These are phyloP conservation scores for Onychostruthus taczanowskii DNA, from an alignment of 2,113 vertebrate species.

Conservation along the genomic window DNA sequence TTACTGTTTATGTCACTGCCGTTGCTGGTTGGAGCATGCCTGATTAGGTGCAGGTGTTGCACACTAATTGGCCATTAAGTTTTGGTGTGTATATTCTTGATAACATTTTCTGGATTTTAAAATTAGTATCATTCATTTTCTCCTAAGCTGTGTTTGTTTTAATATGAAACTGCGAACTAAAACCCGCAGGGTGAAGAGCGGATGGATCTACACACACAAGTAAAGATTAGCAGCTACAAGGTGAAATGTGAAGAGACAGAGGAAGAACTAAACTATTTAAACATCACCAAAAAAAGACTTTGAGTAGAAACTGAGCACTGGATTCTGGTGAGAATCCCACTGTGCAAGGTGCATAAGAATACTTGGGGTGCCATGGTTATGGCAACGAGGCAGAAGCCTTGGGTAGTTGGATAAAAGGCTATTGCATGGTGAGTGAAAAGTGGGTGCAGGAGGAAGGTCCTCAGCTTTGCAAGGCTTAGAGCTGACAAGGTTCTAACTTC, in stretches of 20 bases:
- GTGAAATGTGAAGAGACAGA: background rate
- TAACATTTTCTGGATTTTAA: background rate
- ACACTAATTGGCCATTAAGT: background rate
- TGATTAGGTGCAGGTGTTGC: constrained; percentile 24
- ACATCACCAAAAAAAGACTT: background rate
- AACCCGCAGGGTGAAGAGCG: background rate
- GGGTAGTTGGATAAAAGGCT: background rate
- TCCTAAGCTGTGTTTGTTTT: background rate
- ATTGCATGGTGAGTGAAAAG: background rate
- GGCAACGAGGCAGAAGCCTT: rapidly evolving
- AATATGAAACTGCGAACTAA: background rate
- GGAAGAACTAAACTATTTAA: background rate
- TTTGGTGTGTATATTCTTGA: background rate
- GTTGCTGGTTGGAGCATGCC: background rate
- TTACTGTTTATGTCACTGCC: background rate
- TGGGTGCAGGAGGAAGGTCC: background rate
- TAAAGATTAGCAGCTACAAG: background rate
- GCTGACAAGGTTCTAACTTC: rapidly evolving
- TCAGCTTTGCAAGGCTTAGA: background rate
- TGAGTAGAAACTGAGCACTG: background rate
- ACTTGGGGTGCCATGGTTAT: background rate
- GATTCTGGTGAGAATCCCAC: background rate
- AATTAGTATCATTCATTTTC: background rate
- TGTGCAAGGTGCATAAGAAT: background rate
- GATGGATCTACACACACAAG: rapidly evolving